Evolutionary conservation across 2,888 invertebrate species (phyloP).

Genomic region (Erebia aethiops): DNA sequence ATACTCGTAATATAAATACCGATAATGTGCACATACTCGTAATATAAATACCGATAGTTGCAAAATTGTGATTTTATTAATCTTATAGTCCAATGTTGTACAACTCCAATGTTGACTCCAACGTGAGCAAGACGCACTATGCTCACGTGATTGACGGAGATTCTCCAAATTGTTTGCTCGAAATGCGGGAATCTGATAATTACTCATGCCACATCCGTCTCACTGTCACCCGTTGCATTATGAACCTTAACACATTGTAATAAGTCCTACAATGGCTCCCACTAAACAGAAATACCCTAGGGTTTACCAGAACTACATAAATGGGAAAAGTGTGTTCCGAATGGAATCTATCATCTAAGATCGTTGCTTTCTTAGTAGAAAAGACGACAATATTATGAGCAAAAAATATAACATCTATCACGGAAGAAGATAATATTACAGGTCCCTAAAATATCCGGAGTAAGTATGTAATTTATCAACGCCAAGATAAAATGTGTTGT

Average conservation of each 20-base stretch:
- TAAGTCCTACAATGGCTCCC: neutral
- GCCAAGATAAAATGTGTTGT: neutral
- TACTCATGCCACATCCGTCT: slow-evolving; percentile 6
- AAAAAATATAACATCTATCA: neutral
- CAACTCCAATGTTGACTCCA: no score
- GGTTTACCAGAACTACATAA: neutral
- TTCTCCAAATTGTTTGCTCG: neutral
- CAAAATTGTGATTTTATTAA: neutral
- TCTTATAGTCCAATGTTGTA: neutral
- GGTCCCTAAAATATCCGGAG: neutral
- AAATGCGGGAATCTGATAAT: slow-evolving; percentile 9
- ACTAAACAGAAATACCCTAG: neutral
- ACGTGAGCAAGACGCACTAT: neutral
- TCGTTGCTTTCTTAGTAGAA: neutral
- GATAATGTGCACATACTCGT: no score
- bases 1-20: no score
- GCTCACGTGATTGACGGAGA: neutral
- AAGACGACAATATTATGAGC: neutral
- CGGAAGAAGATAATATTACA: neutral
- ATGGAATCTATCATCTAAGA: slow-evolving; percentile 4
- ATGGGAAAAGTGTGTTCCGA: slow-evolving; percentile 11
- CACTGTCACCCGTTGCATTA: neutral
- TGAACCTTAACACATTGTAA: neutral
- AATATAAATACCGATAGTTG: no score
- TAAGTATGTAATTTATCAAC: neutral